These are phyloP conservation scores for Cacoxenus indagator DNA, from an alignment of 2,888 invertebrate species.

Conservation along the genomic window DNA sequence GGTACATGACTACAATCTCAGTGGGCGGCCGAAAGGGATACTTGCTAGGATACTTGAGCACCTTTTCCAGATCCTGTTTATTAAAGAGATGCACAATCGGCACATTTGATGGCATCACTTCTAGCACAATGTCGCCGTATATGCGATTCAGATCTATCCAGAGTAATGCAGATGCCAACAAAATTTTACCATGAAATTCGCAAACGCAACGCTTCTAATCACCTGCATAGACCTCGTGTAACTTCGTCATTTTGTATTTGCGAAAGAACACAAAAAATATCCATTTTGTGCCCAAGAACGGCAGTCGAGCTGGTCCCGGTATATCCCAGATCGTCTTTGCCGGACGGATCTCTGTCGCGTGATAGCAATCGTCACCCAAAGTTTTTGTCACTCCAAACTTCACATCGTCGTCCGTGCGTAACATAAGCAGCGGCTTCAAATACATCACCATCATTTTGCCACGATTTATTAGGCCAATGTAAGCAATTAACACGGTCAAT, in stretches of 20 bases:
- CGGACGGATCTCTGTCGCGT: conserved; percentile 51
- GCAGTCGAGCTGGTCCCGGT: conserved; percentile 82
- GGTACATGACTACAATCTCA: conserved; percentile 83
- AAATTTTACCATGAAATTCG: conserved; percentile 19
- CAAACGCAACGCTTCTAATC: conserved; percentile 44
- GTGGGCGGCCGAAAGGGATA: conserved; percentile 86
- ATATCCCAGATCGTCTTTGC: conserved; percentile 71
- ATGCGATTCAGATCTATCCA: conserved; percentile 77
- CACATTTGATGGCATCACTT: conserved; percentile 81
- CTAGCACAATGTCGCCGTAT: conserved; percentile 84
- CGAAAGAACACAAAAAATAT: conserved; percentile 75
- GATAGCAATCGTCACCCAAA: conserved; percentile 50
- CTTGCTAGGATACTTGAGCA: conserved; percentile 80
- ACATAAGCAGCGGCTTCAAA: conserved; percentile 55
- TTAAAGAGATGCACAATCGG: conserved; percentile 82
- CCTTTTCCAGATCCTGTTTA: conserved; percentile 80
- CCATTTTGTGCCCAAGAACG: conserved; percentile 86
- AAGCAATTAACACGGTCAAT: conserved; percentile 63
- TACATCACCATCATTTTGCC: conserved; percentile 54
- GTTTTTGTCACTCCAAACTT: background rate
- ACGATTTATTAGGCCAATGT: conserved; percentile 64
- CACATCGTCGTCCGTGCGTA: conserved; percentile 23
- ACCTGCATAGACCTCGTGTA: conserved; percentile 87
- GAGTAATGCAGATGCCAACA: background rate
- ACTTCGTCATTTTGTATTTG: conserved; percentile 79